Conservation (phyloP, 2,888 invertebrate species). For the Nematopogon swammerdamellus region DNA sequence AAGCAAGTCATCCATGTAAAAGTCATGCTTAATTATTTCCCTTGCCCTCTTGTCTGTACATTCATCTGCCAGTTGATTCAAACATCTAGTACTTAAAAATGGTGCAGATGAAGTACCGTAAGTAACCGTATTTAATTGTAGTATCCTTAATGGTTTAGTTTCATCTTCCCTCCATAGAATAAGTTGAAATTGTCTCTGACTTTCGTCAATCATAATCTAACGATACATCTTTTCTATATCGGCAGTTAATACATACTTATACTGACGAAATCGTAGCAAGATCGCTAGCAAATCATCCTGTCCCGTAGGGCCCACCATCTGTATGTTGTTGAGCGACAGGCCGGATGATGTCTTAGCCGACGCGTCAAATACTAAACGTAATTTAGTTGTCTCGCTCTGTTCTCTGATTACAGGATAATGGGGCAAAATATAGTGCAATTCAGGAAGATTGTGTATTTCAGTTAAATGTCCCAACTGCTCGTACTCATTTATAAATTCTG, state of each 20-base stretch:
- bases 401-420: conserved; percentile 3
- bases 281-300: conserved; percentile 1
- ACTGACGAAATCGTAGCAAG: conserved; percentile 1
- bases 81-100: conserved; percentile 6
- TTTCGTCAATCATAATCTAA: background rate
- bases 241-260: background rate
- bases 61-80: too few relatives aligned
- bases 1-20: too few relatives aligned
- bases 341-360: background rate
- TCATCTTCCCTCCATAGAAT: too few relatives aligned
- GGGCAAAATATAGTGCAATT: background rate
- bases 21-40: too few relatives aligned
- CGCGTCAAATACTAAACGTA: background rate
- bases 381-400: conserved; percentile 1
- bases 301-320: conserved; percentile 2
- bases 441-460: too few relatives aligned
- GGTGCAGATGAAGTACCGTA: background rate
- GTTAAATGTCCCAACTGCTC: too few relatives aligned
- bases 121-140: too few relatives aligned
- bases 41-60: too few relatives aligned
- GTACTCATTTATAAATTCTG: too few relatives aligned
- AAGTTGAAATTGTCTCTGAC: too few relatives aligned
- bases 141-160: too few relatives aligned
- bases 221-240: conserved; percentile 3
- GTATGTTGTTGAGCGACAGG: conserved; percentile 1